Percentiles rank a stretch among this genome's conserved stretches.
Conservation (phyloP, 2,113 vertebrate species). For the Labrus mixtus region DNA sequence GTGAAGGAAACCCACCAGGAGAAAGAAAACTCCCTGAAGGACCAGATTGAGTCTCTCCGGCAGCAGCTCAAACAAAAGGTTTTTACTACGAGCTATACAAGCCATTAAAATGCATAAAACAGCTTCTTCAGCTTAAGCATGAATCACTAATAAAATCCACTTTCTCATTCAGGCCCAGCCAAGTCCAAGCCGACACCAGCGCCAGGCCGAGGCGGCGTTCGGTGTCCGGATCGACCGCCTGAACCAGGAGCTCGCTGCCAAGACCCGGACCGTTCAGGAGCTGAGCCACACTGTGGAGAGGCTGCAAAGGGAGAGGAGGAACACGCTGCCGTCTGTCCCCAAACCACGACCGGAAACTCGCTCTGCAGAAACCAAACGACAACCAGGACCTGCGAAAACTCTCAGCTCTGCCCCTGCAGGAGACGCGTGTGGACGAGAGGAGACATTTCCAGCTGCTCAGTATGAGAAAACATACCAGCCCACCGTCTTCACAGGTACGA, state of each 20-base stretch:
- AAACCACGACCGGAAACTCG: constrained; percentile 2
- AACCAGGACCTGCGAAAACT: background rate
- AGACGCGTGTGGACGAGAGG: background rate
- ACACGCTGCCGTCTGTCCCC: constrained; percentile 84
- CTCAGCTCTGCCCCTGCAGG: background rate
- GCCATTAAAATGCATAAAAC: no score
- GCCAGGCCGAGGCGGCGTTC: constrained; percentile 81
- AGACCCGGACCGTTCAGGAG: constrained; percentile 88
- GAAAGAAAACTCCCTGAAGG: constrained; percentile 69
- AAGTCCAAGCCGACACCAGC: constrained; percentile 74
- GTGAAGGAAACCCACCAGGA: constrained; percentile 77
- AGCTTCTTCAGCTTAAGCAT: background rate
- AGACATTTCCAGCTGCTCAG: constrained; percentile 67
- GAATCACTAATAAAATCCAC: background rate
- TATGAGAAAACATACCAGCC: constrained; percentile 87
- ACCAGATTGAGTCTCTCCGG: constrained; percentile 81
- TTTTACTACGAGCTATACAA: background rate
- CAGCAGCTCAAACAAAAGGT: constrained; percentile 84
- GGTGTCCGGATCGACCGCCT: constrained; percentile 85
- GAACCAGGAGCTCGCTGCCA: constrained; percentile 87
- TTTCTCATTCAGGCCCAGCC: constrained; percentile 61
- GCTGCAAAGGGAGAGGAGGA: constrained; percentile 90
- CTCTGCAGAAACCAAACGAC: constrained; percentile 24
- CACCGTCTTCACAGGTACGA: constrained; percentile 76
- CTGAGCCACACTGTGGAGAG: constrained; percentile 90